A percentile compares a stretch with the other conserved stretches of the same genome.
phyloP scores from a whole-genome alignment of 2,797 vertebrate species.

The Prionace glauca region DNA sequence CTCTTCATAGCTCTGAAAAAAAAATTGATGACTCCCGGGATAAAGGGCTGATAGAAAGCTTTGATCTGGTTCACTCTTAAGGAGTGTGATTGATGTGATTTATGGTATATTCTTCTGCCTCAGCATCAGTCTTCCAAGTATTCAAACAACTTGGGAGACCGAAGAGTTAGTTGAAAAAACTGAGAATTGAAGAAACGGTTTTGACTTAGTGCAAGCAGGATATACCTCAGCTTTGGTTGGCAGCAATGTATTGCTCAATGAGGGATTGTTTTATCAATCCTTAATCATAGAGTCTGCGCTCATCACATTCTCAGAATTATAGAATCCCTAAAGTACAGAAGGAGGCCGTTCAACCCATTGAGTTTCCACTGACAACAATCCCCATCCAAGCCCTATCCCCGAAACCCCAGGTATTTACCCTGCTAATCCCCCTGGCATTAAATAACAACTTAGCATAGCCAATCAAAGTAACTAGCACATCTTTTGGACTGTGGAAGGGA shows the following conservation, averaged over 20 bases:
- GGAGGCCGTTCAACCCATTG: no score
- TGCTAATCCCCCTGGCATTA: no score
- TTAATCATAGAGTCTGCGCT: background rate
- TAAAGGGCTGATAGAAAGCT: background rate
- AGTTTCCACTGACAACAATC: no score
- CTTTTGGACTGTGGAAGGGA: no score
- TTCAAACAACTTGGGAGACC: background rate
- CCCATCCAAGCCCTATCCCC: no score
- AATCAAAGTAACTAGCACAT: no score
- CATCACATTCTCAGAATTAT: background rate
- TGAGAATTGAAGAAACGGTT: background rate
- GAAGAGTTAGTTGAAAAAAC: background rate
- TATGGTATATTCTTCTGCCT: background rate
- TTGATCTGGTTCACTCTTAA: background rate
- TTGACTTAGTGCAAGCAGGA: background rate
- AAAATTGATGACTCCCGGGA: background rate
- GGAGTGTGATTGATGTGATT: background rate
- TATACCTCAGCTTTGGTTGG: background rate
- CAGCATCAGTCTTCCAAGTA: conserved; percentile 3
- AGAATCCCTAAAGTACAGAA: no score
- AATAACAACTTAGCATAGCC: no score
- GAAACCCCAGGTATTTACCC: no score
- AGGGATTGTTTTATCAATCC: background rate
- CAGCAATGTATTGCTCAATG: background rate
- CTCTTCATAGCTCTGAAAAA: background rate